Percentiles rank a stretch among this genome's conserved stretches.
These are phyloP conservation scores for Scartelaos histophorus DNA, from an alignment of 2,113 vertebrate species.

Conservation along the genomic window DNA sequence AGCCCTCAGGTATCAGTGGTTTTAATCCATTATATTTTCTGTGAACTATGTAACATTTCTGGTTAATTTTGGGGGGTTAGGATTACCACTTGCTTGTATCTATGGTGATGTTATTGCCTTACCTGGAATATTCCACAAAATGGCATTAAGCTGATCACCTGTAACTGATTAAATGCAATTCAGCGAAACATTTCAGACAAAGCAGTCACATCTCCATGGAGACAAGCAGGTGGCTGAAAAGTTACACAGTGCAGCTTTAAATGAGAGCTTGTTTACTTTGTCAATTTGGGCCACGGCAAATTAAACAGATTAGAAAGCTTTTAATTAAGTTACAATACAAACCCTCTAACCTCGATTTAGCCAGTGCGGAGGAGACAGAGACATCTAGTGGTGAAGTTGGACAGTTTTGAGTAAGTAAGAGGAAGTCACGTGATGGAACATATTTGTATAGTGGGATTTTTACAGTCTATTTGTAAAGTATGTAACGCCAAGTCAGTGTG, in stretches of 20 bases:
- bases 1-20: no score
- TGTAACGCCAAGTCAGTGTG: neutral
- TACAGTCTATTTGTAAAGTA: neutral
- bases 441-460: neutral
- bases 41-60: no score
- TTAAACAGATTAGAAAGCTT: neutral
- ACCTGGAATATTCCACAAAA: no score
- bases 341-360: neutral
- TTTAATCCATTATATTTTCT: no score
- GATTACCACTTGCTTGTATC: no score
- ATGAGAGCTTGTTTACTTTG: neutral
- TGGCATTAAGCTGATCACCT: no score
- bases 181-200: no score
- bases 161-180: no score
- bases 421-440: neutral
- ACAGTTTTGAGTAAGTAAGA: neutral
- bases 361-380: neutral
- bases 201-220: no score
- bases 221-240: no score
- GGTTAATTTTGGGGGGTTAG: no score
- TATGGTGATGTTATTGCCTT: no score
- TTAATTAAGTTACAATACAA: neutral
- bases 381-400: neutral
- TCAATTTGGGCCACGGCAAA: neutral
- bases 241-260: neutral